phyloP scores from a whole-genome alignment of 2,888 invertebrate genomes.

The Nephrotoma guestfalica region DNA sequence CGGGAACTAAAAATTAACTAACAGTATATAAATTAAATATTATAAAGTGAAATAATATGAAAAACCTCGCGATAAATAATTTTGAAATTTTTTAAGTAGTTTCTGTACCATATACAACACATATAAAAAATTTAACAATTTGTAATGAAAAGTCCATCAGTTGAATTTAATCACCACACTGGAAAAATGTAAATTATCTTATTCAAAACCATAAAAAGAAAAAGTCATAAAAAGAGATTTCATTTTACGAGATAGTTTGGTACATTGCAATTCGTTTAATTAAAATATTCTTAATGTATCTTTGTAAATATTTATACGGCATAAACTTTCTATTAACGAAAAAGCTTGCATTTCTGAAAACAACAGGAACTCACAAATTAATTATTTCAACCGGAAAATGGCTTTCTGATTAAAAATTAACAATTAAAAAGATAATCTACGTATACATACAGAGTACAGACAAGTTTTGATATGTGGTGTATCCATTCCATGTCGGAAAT shows the following conservation, averaged over 20 bases:
- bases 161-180: not conserved
- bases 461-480: not conserved
- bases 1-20: not conserved
- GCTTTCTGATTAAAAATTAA: too few relatives aligned
- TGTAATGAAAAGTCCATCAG: not conserved
- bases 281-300: not conserved
- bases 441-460: not conserved
- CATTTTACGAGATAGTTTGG: not conserved
- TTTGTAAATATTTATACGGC: not conserved
- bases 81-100: too few relatives aligned
- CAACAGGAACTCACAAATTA: not conserved
- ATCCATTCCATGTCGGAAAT: too few relatives aligned
- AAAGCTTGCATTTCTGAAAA: not conserved
- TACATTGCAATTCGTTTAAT: not conserved
- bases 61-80: too few relatives aligned
- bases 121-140: too few relatives aligned
- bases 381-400: not conserved
- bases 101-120: too few relatives aligned
- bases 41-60: too few relatives aligned
- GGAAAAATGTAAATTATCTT: not conserved
- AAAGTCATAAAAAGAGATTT: not conserved
- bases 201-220: not conserved
- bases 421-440: too few relatives aligned
- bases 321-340: not conserved
- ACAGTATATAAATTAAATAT: not conserved